Evolutionary conservation across 1,140 invertebrate genomes (phyloP).

Genomic region (Drosophila fuyamai): DNA sequence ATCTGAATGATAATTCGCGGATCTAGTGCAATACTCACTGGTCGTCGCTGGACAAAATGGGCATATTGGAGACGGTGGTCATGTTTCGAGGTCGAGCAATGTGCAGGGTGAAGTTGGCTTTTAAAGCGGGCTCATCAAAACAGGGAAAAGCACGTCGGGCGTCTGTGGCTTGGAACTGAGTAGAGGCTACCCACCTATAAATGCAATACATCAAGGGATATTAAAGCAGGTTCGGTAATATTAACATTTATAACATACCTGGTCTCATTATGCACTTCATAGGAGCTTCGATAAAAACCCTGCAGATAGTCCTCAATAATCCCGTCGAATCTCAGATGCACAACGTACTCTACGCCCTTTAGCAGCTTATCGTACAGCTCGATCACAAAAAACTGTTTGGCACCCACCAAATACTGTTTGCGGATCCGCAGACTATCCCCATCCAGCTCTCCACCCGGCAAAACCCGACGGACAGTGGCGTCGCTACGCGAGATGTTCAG

Average conservation of each 20-base stretch:
- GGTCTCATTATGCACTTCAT: constrained; percentile 89
- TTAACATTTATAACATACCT: constrained; percentile 86
- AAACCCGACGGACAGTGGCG: constrained; percentile 84
- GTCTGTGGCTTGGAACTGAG: constrained; percentile 96
- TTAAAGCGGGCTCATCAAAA: constrained; percentile 97
- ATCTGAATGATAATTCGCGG: neutral
- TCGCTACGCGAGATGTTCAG: constrained; percentile 87
- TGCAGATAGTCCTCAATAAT: constrained; percentile 90
- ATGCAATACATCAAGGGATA: constrained; percentile 2
- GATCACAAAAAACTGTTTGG: constrained; percentile 91
- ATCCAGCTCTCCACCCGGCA: constrained; percentile 31
- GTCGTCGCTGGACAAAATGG: constrained; percentile 69
- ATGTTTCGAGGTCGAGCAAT: constrained; percentile 90
- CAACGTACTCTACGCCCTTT: constrained; percentile 87
- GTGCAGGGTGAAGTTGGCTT: constrained; percentile 93
- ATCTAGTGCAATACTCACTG: constrained; percentile 57
- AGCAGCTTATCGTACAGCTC: constrained; percentile 87
- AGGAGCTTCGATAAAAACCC: constrained; percentile 95
- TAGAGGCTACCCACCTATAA: constrained; percentile 91
- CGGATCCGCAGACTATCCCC: constrained; percentile 74
- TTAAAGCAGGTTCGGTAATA: no score
- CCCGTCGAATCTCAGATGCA: constrained; percentile 90
- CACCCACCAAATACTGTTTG: constrained; percentile 86
- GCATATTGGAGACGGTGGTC: constrained; percentile 92
- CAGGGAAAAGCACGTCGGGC: constrained; percentile 96